These are phyloP conservation scores for Nasonovia ribisnigri DNA, from an alignment of 2,888 invertebrate species.

Conservation along the genomic window DNA sequence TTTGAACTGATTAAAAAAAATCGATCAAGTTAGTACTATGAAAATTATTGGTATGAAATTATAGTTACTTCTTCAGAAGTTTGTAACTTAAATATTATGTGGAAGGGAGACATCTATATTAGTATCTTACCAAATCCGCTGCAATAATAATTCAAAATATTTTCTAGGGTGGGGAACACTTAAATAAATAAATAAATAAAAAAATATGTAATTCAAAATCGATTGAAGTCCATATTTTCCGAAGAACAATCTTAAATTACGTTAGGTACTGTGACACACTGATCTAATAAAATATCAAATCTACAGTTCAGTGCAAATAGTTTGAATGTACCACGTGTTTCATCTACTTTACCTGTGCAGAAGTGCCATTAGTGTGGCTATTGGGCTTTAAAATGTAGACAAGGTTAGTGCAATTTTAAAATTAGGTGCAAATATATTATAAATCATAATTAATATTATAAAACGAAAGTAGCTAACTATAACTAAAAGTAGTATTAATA, in stretches of 20 bases:
- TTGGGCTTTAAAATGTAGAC: constrained; percentile 78
- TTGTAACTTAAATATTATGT: not conserved
- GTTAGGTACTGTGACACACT: constrained; percentile 35
- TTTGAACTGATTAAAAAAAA: not conserved
- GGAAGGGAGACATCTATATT: constrained; percentile 7
- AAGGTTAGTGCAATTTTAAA: constrained; percentile 68
- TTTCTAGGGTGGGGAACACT: not conserved
- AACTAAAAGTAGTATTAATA: constrained; percentile 3
- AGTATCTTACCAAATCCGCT: constrained; percentile 56
- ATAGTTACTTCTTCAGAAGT: constrained; percentile 47
- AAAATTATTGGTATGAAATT: not conserved
- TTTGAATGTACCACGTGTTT: constrained; percentile 64
- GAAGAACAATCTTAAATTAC: constrained; percentile 34
- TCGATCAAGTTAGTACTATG: not conserved
- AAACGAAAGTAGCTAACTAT: constrained; percentile 6
- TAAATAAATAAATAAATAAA: constrained; percentile 28
- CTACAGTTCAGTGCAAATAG: constrained; percentile 58
- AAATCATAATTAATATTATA: constrained; percentile 38
- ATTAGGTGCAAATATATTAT: constrained; percentile 62
- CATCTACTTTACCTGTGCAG: constrained; percentile 87
- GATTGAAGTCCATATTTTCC: constrained; percentile 46
- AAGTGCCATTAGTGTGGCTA: constrained; percentile 95
- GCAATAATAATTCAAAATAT: constrained; percentile 30
- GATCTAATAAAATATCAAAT: constrained; percentile 41
- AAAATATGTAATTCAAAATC: constrained; percentile 51